Base-by-base conservation (phyloP, 1,140 invertebrate genomes). In the Penaeus indicus region DNA sequence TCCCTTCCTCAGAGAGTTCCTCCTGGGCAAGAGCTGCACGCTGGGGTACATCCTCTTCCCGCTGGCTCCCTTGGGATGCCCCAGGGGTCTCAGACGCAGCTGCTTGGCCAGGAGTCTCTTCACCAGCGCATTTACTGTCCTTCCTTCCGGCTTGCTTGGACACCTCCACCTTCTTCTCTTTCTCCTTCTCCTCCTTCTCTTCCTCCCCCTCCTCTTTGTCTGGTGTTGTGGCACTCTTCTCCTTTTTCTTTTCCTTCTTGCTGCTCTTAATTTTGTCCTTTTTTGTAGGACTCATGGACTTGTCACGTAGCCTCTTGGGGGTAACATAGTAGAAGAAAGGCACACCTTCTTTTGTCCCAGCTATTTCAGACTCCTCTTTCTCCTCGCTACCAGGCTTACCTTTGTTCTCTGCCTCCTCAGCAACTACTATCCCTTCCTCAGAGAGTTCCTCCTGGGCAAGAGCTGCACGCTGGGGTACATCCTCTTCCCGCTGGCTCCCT, bases 241-340 rank as follows among this genome's bases (percentile, higher is more conserved):
- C 84, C 69, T 42, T 54, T 38, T 86, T 69, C 27, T 77, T 77
- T 77, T 77, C 47, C 47, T 54, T 54, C 13, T 54, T 54, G 25
- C 82, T 13, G 42, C 64, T 72, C 83, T 69, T 84, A 54, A 54
- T 13, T 13, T 54, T 54, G 47, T 54, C 13, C 47, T 86, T 69
- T 18, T 32, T 69, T 3, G 27, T 69, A 32, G 27, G 67, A 7
- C 67, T 69, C 19, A 25, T 18, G 67, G n/a, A 63, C 42, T 83
- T 88, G 19, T 22, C 38, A 27, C 67, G 32, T 62, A 90, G 80
- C 61, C 77, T 84, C 64, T 87, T 89, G 21, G 90, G 90, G 18
- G 90, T 90, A 1, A 90, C 85, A 80, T 90, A 90, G 72, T 89
- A 90, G n/a, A 90, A 89, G 54, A 90, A 90, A 0, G 90, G 90